Evolutionary conservation across 1,140 invertebrate genomes (phyloP).

Genomic region (Solen grandis): DNA sequence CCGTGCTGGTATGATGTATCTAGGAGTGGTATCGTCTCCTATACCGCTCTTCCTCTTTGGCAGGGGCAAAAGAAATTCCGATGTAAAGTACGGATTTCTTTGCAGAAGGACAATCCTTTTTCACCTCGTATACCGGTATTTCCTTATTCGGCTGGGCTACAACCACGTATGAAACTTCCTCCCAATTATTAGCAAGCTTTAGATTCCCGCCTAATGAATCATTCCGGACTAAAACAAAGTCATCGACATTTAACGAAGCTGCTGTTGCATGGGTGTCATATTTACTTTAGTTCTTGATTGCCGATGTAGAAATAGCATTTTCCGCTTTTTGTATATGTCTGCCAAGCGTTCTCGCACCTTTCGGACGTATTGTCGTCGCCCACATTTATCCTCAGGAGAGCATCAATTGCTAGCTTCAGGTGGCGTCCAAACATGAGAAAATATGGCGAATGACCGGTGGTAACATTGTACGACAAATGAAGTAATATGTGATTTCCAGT

Average conservation of each 20-base stretch:
- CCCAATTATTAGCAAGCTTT: constrained; percentile 26
- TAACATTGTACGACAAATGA: too few species aligned
- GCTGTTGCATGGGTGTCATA: neutral
- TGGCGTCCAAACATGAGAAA: too few species aligned
- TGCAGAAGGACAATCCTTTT: neutral
- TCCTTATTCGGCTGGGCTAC: constrained; percentile 8
- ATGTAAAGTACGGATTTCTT: constrained; percentile 12
- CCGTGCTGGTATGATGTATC: too few species aligned
- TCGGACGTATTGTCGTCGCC: too few species aligned
- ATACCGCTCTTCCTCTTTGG: too few species aligned
- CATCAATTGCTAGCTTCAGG: too few species aligned
- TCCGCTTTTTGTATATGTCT: neutral
- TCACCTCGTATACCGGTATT: constrained; percentile 19
- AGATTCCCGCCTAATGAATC: neutral
- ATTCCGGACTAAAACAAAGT: neutral
- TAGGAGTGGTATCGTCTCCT: too few species aligned
- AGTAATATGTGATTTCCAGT: too few species aligned
- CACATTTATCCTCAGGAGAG: too few species aligned
- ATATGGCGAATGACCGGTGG: too few species aligned
- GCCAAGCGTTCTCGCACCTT: neutral
- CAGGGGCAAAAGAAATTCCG: constrained; percentile 15
- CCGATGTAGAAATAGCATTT: too few species aligned
- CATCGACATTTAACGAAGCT: neutral
- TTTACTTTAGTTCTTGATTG: neutral
- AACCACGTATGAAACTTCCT: neutral